Conservation (phyloP, 2,113 vertebrate genomes). For the Lonchura striata region DNA sequence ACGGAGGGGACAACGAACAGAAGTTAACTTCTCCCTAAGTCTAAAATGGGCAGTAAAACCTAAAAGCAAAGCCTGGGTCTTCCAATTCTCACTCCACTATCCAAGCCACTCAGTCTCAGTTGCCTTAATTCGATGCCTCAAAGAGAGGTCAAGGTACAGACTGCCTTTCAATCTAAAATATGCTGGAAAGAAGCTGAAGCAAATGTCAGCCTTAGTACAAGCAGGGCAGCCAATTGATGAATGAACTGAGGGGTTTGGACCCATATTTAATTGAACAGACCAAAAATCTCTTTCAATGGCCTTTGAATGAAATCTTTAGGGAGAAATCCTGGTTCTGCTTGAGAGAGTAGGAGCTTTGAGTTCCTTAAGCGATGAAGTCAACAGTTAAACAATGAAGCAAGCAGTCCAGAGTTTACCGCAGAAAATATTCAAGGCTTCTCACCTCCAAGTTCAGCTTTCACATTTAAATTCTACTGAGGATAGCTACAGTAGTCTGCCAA, state of each 20-base stretch:
- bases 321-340: not conserved
- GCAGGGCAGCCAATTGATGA: not conserved
- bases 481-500: constrained; percentile 11
- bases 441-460: constrained; percentile 43
- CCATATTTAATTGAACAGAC: not conserved
- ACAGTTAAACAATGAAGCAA: constrained; percentile 4
- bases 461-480: constrained; percentile 39
- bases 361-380: constrained; percentile 28
- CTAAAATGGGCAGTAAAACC: not conserved
- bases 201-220: not conserved
- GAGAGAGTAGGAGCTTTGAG: not conserved
- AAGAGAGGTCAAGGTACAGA: not conserved
- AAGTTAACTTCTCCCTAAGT: not conserved
- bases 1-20: not conserved
- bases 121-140: not conserved
- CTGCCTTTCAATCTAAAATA: not conserved
- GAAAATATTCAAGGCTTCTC: constrained; percentile 26
- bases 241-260: not conserved
- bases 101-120: not conserved
- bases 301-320: not conserved
- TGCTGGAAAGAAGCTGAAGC: not conserved
- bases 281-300: not conserved
- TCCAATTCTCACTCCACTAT: not conserved
- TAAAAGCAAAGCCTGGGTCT: not conserved
- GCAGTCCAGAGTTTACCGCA: not conserved